Evolutionary conservation across 2,113 vertebrate species (phyloP).

Genomic region (Limnothrissa miodon): DNA sequence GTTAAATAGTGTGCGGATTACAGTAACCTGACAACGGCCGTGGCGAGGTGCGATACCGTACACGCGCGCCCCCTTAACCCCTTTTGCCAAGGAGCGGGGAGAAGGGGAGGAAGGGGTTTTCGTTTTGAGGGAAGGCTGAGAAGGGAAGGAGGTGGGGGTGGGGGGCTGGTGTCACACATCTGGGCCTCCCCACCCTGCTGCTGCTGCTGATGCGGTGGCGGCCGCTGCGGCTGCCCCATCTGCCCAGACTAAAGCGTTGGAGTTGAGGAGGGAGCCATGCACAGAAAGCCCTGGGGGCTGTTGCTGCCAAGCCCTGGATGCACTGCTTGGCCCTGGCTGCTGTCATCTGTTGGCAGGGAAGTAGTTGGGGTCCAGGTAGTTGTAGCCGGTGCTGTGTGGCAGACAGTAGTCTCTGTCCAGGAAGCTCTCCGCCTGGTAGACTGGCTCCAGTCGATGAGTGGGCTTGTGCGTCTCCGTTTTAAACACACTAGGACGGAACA

Average conservation of each 20-base stretch:
- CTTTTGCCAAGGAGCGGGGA: not conserved
- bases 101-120: conserved; percentile 43
- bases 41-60: not conserved
- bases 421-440: conserved; percentile 88
- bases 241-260: conserved; percentile 54
- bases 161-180: conserved; percentile 30
- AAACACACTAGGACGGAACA: conserved; percentile 75
- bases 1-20: conserved; percentile 50
- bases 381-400: conserved; percentile 92
- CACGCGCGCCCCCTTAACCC: not conserved
- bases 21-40: conserved; percentile 62
- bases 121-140: conserved; percentile 24
- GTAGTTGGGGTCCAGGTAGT: conserved; percentile 99
- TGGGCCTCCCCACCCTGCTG: conserved; percentile 61
- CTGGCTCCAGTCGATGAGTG: conserved; percentile 89
- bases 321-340: conserved; percentile 58
- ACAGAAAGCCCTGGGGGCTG: conserved; percentile 65
- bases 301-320: conserved; percentile 59
- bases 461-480: conserved; percentile 96
- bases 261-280: conserved; percentile 68
- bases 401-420: conserved; percentile 99
- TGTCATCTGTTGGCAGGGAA: conserved; percentile 99
- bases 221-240: conserved; percentile 27
- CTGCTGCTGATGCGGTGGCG: conserved; percentile 24
- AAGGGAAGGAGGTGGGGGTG: not conserved